These are phyloP conservation scores for Canis aureus DNA, from an alignment of 2,113 vertebrate genomes.

Conservation along the genomic window DNA sequence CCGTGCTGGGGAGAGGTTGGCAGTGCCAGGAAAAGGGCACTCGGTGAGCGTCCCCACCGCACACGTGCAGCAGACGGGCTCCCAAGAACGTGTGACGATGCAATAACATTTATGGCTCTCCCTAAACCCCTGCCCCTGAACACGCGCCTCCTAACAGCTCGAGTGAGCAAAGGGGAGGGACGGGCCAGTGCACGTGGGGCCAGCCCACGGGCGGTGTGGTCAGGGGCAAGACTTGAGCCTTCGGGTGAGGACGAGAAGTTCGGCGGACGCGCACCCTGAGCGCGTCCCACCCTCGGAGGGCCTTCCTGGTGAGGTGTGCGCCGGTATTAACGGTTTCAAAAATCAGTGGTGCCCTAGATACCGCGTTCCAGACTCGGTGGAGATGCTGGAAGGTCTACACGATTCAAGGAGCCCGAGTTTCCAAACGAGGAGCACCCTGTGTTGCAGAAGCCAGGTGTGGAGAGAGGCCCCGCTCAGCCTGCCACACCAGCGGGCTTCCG, in stretches of 20 bases:
- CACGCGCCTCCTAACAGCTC: rapidly evolving
- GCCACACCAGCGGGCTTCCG: rapidly evolving
- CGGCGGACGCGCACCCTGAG: rapidly evolving
- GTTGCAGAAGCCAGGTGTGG: no score
- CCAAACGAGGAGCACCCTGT: rapidly evolving
- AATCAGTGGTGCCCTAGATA: rapidly evolving
- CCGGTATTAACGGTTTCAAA: rapidly evolving
- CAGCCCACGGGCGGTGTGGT: not conserved
- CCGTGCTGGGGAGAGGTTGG: no score
- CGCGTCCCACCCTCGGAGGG: rapidly evolving
- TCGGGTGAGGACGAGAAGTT: rapidly evolving
- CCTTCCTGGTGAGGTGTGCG: rapidly evolving
- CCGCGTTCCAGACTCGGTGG: rapidly evolving
- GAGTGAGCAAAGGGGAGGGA: rapidly evolving
- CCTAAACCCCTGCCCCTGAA: rapidly evolving
- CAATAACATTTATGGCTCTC: rapidly evolving
- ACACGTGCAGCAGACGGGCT: no score
- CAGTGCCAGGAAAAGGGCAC: no score
- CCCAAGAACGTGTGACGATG: rapidly evolving
- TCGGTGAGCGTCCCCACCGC: not conserved
- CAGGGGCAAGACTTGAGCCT: not conserved
- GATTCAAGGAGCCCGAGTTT: rapidly evolving
- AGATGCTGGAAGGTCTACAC: rapidly evolving
- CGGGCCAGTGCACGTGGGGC: not conserved
- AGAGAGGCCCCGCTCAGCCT: rapidly evolving